phyloP scores from a whole-genome alignment of 2,888 invertebrate species.

The Latheticus oryzae region DNA sequence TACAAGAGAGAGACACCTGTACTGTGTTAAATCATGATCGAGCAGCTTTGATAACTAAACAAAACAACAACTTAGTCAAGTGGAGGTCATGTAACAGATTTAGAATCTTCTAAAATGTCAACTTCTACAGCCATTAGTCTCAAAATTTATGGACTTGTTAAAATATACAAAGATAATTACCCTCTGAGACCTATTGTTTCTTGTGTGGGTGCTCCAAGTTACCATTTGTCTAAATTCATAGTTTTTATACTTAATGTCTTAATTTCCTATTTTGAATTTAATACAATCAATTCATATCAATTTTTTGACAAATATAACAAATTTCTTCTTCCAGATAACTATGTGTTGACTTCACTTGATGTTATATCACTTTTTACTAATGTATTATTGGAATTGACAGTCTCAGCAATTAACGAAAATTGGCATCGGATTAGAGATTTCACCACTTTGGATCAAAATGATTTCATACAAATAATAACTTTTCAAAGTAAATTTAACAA shows the following conservation, averaged over 20 bases:
- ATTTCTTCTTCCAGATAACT: background rate
- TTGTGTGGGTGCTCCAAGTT: background rate
- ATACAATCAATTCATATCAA: background rate
- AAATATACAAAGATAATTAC: background rate
- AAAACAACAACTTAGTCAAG: background rate
- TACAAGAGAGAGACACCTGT: background rate
- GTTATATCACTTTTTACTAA: background rate
- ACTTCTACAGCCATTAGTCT: background rate
- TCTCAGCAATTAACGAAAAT: constrained; percentile 1
- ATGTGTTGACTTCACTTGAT: background rate
- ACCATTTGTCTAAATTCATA: background rate
- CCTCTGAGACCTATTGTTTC: constrained; percentile 1
- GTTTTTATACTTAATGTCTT: background rate
- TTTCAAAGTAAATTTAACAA: background rate
- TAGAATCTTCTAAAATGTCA: background rate
- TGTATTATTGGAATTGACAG: background rate
- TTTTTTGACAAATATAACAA: constrained; percentile 1
- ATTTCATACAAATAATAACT: background rate
- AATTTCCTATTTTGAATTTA: background rate
- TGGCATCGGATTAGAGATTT: constrained; percentile 1
- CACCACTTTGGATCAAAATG: too few relatives aligned
- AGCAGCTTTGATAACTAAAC: background rate
- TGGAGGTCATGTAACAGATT: background rate
- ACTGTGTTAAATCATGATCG: background rate
- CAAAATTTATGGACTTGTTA: background rate